Evolutionary conservation across 2,797 vertebrate genomes (phyloP).

Genomic region (Ctenosaura bakeri): DNA sequence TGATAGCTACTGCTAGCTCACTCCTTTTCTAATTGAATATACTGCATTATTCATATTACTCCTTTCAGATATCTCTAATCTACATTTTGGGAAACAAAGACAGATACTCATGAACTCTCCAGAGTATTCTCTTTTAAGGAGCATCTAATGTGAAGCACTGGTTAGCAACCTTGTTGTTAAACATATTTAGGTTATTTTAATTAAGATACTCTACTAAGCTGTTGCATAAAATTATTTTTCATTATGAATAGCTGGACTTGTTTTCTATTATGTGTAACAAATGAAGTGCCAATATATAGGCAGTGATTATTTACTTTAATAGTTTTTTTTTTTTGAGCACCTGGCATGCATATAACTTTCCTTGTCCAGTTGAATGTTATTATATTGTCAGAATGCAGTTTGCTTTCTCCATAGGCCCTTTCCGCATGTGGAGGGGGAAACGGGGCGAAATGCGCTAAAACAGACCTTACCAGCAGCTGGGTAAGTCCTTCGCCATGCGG

Average conservation of each 20-base stretch:
- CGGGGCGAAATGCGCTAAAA: too few relatives aligned
- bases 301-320: background rate
- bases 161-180: constrained; percentile 46
- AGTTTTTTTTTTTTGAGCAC: constrained; percentile 4
- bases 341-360: background rate
- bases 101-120: constrained; percentile 44
- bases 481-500: too few relatives aligned
- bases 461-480: too few relatives aligned
- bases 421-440: too few relatives aligned
- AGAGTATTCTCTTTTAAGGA: constrained; percentile 47
- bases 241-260: constrained; percentile 20
- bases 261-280: constrained; percentile 26
- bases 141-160: constrained; percentile 19
- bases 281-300: background rate
- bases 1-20: constrained; percentile 20
- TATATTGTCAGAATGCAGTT: background rate
- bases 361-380: background rate
- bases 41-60: constrained; percentile 56
- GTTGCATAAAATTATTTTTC: background rate
- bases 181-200: constrained; percentile 46
- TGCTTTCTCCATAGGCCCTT: background rate
- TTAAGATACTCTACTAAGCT: constrained; percentile 28
- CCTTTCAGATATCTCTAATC: constrained; percentile 56
- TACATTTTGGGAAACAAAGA: constrained; percentile 53
- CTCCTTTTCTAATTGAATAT: constrained; percentile 56